phyloP scores from a whole-genome alignment of 2,888 invertebrate genomes.

The Lacanobia oleracea region DNA sequence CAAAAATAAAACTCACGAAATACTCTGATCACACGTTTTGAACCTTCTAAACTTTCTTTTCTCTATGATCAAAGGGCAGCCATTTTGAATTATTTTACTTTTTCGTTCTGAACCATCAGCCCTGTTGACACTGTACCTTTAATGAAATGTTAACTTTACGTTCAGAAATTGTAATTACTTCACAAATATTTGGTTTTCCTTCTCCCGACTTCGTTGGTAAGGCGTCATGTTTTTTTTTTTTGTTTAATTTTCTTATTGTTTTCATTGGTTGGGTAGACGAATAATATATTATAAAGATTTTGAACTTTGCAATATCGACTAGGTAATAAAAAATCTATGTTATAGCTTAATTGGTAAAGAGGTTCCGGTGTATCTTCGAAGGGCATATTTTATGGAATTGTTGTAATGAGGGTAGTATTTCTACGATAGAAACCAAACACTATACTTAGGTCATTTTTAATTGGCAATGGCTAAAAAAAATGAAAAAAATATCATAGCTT shows the following conservation, averaged over 20 bases:
- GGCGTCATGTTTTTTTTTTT: constrained; percentile 56
- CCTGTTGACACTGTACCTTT: constrained; percentile 71
- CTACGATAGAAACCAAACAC: too few relatives aligned
- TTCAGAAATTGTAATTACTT: constrained; percentile 76
- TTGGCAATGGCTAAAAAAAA: too few relatives aligned
- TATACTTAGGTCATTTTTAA: too few relatives aligned
- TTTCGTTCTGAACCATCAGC: constrained; percentile 57
- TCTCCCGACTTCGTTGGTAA: constrained; percentile 31
- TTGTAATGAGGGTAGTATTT: too few relatives aligned
- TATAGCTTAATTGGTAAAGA: background rate
- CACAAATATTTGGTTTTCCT: constrained; percentile 73
- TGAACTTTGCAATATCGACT: background rate
- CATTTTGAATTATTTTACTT: constrained; percentile 63
- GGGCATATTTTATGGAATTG: too few relatives aligned
- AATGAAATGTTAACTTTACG: constrained; percentile 79
- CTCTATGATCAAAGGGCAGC: constrained; percentile 21
- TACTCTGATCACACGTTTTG: too few relatives aligned
- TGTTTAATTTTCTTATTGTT: constrained; percentile 43
- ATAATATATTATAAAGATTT: constrained; percentile 17
- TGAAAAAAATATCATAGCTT: too few relatives aligned
- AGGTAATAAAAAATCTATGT: background rate
- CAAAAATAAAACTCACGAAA: background rate
- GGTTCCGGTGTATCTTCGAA: too few relatives aligned
- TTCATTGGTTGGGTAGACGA: constrained; percentile 25
- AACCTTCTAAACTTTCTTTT: constrained; percentile 37